Conservation (phyloP, 2,888 invertebrate species). For the Campoplex capitator region DNA sequence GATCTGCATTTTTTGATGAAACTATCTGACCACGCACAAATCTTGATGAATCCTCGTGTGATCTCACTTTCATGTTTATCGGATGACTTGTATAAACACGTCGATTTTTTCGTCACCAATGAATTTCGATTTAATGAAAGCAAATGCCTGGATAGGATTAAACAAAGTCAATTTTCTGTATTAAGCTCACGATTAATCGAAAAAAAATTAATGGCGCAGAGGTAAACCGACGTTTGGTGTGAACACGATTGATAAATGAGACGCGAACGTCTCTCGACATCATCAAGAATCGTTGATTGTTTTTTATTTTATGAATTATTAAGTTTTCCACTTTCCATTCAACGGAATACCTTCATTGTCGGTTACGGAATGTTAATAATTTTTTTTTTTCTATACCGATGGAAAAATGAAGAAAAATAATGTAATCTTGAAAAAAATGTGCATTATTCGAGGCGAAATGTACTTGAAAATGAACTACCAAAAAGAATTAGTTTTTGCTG, state of each 20-base stretch:
- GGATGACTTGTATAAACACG: background rate
- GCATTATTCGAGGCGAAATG: background rate
- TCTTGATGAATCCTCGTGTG: slow-evolving; percentile 35
- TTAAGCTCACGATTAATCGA: slow-evolving; percentile 32
- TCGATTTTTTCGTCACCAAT: slow-evolving; percentile 18
- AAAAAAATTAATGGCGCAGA: background rate
- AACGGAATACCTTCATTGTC: background rate
- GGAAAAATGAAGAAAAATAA: background rate
- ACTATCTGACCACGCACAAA: slow-evolving; percentile 43
- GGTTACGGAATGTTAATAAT: background rate
- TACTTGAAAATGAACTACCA: background rate
- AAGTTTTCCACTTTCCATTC: background rate
- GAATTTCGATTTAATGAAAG: slow-evolving; percentile 45
- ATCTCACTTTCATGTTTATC: slow-evolving; percentile 6
- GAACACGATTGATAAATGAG: background rate
- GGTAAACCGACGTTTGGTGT: background rate
- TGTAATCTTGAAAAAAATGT: background rate
- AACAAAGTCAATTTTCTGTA: slow-evolving; percentile 65
- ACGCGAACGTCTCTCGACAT: background rate
- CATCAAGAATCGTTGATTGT: background rate
- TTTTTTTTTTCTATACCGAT: background rate
- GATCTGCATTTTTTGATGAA: slow-evolving; percentile 64
- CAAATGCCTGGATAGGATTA: slow-evolving; percentile 46
- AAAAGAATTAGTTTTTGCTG: background rate
- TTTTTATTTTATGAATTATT: background rate